Evolutionary conservation across 2,113 vertebrate species (phyloP).

Genomic region (Gobius niger): DNA sequence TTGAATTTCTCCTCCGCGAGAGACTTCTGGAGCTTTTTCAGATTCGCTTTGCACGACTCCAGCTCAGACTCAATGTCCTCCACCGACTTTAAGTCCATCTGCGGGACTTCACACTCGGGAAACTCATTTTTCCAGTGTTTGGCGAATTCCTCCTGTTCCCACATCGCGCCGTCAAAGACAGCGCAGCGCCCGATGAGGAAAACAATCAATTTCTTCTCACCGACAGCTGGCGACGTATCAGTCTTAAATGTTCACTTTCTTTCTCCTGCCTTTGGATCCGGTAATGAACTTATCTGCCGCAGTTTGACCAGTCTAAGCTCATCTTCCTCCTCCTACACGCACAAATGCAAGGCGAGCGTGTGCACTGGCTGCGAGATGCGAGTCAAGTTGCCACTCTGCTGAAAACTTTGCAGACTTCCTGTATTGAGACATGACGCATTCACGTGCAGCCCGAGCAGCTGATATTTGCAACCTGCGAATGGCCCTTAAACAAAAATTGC

Average conservation of each 20-base stretch:
- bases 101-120: conserved; percentile 81
- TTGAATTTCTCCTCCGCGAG: conserved; percentile 90
- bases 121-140: conserved; percentile 89
- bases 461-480: not conserved
- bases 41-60: conserved; percentile 79
- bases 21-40: conserved; percentile 83
- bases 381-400: conserved; percentile 26
- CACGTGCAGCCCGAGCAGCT: conserved; percentile 17
- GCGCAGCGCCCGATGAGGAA: not conserved
- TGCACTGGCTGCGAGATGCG: conserved; percentile 7
- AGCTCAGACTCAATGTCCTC: conserved; percentile 84
- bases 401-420: conserved; percentile 72
- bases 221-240: not conserved
- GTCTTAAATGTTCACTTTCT: conserved; percentile 15
- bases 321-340: conserved; percentile 32
- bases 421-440: conserved; percentile 55
- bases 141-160: conserved; percentile 86
- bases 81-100: conserved; percentile 80
- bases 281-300: not conserved
- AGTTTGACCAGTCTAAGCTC: conserved; percentile 14
- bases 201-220: conserved; percentile 4
- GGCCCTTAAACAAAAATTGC: not conserved
- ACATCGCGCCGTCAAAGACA: conserved; percentile 68
- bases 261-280: not conserved
- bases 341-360: not conserved